Evolutionary conservation across 2,113 vertebrate species (phyloP).

Genomic region (Dipodomys ordii): DNA sequence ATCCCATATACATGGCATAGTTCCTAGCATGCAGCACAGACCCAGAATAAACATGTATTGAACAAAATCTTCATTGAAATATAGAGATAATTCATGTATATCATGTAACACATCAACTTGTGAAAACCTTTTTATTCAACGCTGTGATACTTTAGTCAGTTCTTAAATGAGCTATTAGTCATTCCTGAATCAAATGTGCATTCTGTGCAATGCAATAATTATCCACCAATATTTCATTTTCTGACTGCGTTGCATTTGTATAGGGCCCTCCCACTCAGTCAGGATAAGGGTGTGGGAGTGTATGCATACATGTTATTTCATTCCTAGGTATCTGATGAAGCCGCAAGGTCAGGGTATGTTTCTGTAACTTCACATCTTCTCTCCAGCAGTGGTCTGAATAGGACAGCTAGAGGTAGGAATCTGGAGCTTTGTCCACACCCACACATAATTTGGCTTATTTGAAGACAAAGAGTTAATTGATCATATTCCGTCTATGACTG

Average conservation of each 20-base stretch:
- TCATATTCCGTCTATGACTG: not conserved
- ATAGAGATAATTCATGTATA: not conserved
- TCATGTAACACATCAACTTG: not conserved
- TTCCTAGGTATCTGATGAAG: not conserved
- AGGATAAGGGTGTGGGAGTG: not conserved
- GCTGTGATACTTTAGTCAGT: not conserved
- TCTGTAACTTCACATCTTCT: not conserved
- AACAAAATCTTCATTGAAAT: too few species aligned
- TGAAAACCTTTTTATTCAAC: constrained; percentile 12
- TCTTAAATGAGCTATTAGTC: not conserved
- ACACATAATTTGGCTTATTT: not conserved
- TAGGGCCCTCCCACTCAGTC: not conserved
- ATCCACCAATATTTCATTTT: not conserved
- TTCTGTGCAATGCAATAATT: not conserved
- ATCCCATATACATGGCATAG: too few species aligned
- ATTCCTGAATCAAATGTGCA: not conserved
- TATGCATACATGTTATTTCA: not conserved
- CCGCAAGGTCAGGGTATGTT: not conserved
- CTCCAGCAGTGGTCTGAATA: not conserved
- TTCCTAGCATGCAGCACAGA: too few species aligned
- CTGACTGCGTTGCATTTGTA: not conserved
- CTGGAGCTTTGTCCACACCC: not conserved
- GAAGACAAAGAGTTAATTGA: not conserved
- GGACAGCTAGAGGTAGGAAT: not conserved
- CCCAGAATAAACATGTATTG: too few species aligned